These are phyloP conservation scores for Synanthedon tipuliformis DNA, from an alignment of 2,888 invertebrate species.

Conservation along the genomic window DNA sequence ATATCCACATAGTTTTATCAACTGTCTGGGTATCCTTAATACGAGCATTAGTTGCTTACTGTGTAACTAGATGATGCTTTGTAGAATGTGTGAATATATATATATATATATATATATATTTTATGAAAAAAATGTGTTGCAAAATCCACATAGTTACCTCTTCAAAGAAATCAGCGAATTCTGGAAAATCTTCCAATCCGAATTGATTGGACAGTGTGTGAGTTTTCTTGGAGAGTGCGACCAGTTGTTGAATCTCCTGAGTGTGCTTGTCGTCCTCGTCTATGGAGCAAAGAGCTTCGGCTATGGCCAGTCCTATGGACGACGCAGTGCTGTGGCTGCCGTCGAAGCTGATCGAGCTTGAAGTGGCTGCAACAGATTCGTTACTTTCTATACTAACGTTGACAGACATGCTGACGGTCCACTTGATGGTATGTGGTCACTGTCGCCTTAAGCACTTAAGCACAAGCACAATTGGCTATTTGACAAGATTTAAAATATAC, in stretches of 20 bases:
- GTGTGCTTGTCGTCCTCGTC: conserved; percentile 86
- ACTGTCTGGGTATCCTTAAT: no score
- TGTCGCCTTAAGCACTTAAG: no score
- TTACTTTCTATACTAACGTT: background rate
- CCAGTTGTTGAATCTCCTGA: conserved; percentile 75
- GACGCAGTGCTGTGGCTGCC: conserved; percentile 49
- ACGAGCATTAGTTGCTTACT: no score
- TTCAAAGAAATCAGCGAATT: conserved; percentile 52
- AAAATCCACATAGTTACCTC: conserved; percentile 26
- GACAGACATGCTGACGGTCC: background rate
- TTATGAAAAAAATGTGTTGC: no score
- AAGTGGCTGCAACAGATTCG: conserved; percentile 7
- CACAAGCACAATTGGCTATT: background rate
- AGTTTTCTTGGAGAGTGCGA: conserved; percentile 64
- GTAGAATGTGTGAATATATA: no score
- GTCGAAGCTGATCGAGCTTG: conserved; percentile 52
- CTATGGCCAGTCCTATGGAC: conserved; percentile 76
- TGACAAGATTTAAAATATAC: no score
- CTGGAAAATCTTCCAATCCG: conserved; percentile 56
- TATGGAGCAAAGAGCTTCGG: conserved; percentile 82
- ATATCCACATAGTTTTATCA: no score
- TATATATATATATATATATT: no score
- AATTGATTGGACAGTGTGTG: conserved; percentile 38
- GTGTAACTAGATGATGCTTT: no score
- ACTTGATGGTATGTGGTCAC: no score